Conservation (phyloP, 1,140 invertebrate genomes). For the Drosophila takahashii region DNA sequence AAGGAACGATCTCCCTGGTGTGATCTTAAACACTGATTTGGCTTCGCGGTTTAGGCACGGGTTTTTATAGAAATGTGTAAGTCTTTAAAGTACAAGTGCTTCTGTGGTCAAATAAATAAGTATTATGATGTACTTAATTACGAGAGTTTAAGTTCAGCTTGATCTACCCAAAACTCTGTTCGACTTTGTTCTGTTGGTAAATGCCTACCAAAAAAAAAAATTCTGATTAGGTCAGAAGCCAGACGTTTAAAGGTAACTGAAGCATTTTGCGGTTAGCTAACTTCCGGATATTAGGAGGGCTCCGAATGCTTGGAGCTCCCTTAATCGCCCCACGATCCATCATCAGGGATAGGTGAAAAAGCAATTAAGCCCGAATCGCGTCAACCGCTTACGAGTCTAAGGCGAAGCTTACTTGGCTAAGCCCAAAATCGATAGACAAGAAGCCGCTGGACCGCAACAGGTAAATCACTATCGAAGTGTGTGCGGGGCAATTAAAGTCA, state of each 20-base stretch:
- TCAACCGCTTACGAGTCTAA: constrained; percentile 64
- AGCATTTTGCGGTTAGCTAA: neutral
- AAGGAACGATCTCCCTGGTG: neutral
- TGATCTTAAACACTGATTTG: neutral
- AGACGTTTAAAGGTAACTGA: neutral
- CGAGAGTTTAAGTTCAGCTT: constrained; percentile 1
- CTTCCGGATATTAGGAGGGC: constrained; percentile 10
- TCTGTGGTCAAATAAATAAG: neutral
- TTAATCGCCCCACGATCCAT: constrained; percentile 49
- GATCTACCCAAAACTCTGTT: neutral
- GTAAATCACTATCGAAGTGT: constrained; percentile 36
- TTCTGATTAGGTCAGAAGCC: neutral
- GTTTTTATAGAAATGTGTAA: constrained; percentile 8
- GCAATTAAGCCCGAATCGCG: constrained; percentile 66
- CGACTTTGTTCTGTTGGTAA: neutral
- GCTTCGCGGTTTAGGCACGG: too few relatives aligned
- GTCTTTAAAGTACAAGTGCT: neutral
- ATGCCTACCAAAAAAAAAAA: too few relatives aligned
- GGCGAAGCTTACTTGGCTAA: constrained; percentile 49
- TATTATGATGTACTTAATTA: neutral
- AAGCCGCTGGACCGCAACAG: constrained; percentile 58
- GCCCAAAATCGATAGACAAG: constrained; percentile 45
- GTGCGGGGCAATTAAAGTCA: constrained; percentile 71
- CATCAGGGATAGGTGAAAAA: constrained; percentile 48
- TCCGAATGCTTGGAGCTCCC: neutral